A percentile compares a stretch with the other conserved stretches of the same genome.
Conservation (phyloP, 1,140 invertebrate species). For the Mesaphorura yosii region DNA sequence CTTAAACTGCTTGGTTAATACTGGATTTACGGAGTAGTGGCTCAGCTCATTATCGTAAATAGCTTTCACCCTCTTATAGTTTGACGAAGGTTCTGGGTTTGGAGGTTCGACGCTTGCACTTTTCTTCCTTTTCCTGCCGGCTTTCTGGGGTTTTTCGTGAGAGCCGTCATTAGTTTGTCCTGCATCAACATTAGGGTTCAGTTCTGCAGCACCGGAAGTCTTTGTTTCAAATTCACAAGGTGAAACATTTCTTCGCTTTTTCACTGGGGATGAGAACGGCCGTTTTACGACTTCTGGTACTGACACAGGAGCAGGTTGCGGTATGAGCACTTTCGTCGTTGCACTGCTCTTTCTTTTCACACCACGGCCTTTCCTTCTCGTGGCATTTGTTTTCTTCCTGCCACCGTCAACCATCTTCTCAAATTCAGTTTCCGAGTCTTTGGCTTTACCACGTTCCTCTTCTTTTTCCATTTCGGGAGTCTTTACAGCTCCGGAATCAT, state of each 20-base stretch:
- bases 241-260: not conserved
- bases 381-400: not conserved
- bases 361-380: not conserved
- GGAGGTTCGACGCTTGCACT: not conserved
- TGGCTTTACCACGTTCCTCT: not conserved
- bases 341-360: not conserved
- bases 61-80: not conserved
- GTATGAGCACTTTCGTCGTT: not conserved
- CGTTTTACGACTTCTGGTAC: too few relatives aligned
- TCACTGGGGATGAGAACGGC: too few relatives aligned
- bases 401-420: not conserved
- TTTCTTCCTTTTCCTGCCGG: not conserved
- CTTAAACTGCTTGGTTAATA: slow-evolving; percentile 12
- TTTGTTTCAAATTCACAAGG: slow-evolving; percentile 13
- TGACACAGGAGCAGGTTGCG: too few relatives aligned
- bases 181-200: not conserved
- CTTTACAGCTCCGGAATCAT: not conserved
- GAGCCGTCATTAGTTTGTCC: not conserved
- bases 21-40: not conserved
- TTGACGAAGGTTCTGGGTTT: not conserved
- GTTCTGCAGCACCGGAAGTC: not conserved
- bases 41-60: slow-evolving; percentile 11
- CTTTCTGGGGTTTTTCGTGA: not conserved
- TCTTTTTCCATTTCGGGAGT: not conserved
- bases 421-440: not conserved